Conservation (phyloP, 2,113 vertebrate genomes). For the Telmatochromis sp. region DNA sequence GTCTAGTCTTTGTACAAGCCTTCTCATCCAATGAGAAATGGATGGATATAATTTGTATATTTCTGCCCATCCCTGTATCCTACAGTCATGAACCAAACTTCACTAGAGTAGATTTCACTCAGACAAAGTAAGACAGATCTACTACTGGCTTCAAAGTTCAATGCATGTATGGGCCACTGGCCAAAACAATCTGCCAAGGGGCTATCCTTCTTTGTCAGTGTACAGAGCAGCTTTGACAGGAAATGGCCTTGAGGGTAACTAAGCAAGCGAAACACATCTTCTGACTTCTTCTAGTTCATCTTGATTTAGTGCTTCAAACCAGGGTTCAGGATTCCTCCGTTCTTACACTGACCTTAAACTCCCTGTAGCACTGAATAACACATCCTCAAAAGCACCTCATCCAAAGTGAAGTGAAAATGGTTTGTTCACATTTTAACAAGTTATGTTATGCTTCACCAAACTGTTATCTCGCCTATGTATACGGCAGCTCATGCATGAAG, state of each 20-base stretch:
- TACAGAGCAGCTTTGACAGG: constrained; percentile 31
- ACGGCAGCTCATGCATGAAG: not conserved
- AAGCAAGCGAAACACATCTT: constrained; percentile 34
- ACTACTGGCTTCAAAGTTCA: constrained; percentile 27
- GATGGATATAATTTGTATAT: not conserved
- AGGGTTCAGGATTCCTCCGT: not conserved
- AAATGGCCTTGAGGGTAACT: constrained; percentile 26
- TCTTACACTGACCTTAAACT: not conserved
- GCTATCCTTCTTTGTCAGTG: constrained; percentile 34
- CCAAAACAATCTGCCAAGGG: constrained; percentile 38
- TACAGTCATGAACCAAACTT: not conserved
- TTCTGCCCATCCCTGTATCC: not conserved
- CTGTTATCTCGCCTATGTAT: not conserved
- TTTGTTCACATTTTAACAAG: not conserved
- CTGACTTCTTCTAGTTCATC: constrained; percentile 10
- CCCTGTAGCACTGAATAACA: not conserved
- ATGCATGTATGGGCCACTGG: constrained; percentile 16
- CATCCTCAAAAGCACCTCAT: not conserved
- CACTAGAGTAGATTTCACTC: not conserved
- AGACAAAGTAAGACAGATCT: not conserved
- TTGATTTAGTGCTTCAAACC: constrained; percentile 33
- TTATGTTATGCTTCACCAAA: not conserved
- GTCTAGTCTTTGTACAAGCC: not conserved
- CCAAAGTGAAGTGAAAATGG: not conserved
- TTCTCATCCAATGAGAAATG: not conserved